Percentiles rank a stretch among this genome's conserved stretches.
Conservation (phyloP, 2,888 invertebrate species). For the Caenorhabditis auriculariae region DNA sequence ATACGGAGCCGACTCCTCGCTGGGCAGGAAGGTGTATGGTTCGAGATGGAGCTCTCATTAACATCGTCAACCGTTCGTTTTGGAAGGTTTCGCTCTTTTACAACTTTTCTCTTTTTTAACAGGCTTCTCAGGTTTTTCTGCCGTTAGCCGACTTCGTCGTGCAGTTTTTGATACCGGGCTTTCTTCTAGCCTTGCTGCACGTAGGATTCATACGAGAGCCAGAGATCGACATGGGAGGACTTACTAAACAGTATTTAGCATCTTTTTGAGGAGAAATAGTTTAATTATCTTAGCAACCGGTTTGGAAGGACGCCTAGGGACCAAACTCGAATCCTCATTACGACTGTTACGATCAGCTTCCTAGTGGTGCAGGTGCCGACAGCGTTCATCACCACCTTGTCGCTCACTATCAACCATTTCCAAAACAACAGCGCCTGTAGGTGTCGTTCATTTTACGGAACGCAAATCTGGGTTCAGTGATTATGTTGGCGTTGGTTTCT, state of each 20-base stretch:
- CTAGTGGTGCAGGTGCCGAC: constrained; percentile 61
- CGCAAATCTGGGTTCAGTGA: constrained; percentile 41
- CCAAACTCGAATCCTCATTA: constrained; percentile 59
- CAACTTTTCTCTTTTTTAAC: background rate
- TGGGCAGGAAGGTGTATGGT: constrained; percentile 62
- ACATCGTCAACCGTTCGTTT: constrained; percentile 54
- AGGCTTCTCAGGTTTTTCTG: constrained; percentile 43
- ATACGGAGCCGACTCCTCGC: constrained; percentile 60
- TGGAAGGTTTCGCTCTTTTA: constrained; percentile 46
- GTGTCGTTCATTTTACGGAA: constrained; percentile 10
- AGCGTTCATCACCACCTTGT: constrained; percentile 58
- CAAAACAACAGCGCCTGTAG: constrained; percentile 55
- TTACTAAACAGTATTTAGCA: constrained; percentile 52
- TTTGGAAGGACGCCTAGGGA: constrained; percentile 62
- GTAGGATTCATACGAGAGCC: constrained; percentile 61
- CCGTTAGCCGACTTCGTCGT: constrained; percentile 60
- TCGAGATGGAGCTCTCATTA: constrained; percentile 57
- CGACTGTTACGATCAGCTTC: constrained; percentile 61
- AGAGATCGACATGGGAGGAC: constrained; percentile 54
- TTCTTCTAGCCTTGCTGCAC: constrained; percentile 54
- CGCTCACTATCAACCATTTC: constrained; percentile 60
- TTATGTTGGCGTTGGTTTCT: constrained; percentile 51
- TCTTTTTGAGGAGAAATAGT: background rate
- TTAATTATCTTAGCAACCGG: constrained; percentile 49
- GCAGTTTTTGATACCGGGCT: constrained; percentile 59